Conservation (phyloP, 2,797 vertebrate species). For the Hozukius guyotensis region DNA sequence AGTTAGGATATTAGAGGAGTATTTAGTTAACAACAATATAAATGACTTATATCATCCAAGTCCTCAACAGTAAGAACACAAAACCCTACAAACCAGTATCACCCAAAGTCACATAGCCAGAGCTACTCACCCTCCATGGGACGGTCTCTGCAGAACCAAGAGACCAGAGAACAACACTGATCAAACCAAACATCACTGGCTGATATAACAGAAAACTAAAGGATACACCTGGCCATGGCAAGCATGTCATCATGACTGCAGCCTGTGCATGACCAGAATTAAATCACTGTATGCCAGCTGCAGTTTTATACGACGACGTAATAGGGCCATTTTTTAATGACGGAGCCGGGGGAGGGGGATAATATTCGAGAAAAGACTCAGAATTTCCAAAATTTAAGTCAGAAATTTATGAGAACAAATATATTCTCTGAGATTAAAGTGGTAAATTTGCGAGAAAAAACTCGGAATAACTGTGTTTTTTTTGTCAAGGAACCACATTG, state of each 20-base stretch:
- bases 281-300: neutral
- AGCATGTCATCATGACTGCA: neutral
- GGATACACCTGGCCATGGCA: neutral
- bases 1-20: conserved; percentile 26
- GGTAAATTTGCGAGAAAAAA: too few species aligned
- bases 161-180: conserved; percentile 48
- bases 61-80: neutral
- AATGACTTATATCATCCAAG: neutral
- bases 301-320: too few species aligned
- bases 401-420: too few species aligned
- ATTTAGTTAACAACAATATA: neutral
- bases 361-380: too few species aligned
- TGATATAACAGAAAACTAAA: neutral
- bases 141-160: conserved; percentile 71
- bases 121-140: conserved; percentile 73
- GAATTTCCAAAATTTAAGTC: too few species aligned
- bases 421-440: too few species aligned
- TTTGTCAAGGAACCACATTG: too few species aligned
- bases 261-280: neutral
- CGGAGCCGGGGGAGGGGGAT: too few species aligned
- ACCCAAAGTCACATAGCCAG: conserved; percentile 27
- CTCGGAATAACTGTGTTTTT: too few species aligned
- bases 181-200: conserved; percentile 26
- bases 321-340: too few species aligned
- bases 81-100: conserved; percentile 13